Percentiles rank a stretch among this genome's conserved stretches.
These are phyloP conservation scores for Drosophila kohkoa DNA, from an alignment of 1,140 invertebrate genomes.

Conservation along the genomic window DNA sequence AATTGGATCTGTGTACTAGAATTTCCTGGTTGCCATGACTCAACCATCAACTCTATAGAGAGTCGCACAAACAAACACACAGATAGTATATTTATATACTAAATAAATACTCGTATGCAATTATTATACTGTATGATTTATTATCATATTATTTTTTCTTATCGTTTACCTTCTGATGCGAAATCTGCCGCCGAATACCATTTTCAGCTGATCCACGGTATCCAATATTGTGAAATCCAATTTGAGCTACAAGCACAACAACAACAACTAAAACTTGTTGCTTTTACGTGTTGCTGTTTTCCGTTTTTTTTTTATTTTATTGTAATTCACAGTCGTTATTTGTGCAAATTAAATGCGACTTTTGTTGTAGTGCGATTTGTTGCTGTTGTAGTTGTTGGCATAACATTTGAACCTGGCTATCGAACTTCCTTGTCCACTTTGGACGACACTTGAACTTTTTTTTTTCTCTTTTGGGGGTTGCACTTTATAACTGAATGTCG, in stretches of 20 bases:
- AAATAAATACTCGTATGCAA: conserved; percentile 2
- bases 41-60: background rate
- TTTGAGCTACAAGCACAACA: conserved; percentile 51
- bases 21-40: conserved; percentile 39
- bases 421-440: conserved; percentile 62
- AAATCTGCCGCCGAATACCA: conserved; percentile 83
- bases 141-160: conserved; percentile 15
- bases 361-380: conserved; percentile 32
- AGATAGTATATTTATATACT: too few species aligned
- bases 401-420: conserved; percentile 72
- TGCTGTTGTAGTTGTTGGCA: conserved; percentile 38
- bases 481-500: conserved; percentile 21
- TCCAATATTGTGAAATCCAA: conserved; percentile 81
- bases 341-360: conserved; percentile 67
- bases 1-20: conserved; percentile 18
- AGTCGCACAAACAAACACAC: background rate
- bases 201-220: conserved; percentile 76
- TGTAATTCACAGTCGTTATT: conserved; percentile 57
- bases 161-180: conserved; percentile 79
- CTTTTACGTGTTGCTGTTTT: conserved; percentile 21
- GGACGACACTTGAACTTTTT: conserved; percentile 27
- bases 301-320: conserved; percentile 42
- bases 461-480: conserved; percentile 17
- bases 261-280: conserved; percentile 35
- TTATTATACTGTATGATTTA: conserved; percentile 22